Percentiles rank a stretch among this genome's conserved stretches.
Evolutionary conservation across 2,113 vertebrate species (phyloP).

Genomic region (Archilochus colubris): DNA sequence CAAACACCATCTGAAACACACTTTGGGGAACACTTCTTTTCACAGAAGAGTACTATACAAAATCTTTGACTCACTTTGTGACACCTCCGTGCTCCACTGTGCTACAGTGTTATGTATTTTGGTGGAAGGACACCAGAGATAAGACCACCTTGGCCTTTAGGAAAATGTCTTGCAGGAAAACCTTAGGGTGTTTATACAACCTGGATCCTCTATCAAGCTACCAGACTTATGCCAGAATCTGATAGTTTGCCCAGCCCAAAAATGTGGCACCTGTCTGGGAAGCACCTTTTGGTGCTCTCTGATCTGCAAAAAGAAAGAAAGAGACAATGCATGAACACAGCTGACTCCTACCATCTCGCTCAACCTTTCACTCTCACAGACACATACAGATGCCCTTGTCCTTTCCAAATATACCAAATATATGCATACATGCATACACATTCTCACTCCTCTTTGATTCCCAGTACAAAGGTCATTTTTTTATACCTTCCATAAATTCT

Average conservation of each 20-base stretch:
- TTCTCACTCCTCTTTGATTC: neutral
- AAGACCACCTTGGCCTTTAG: rapidly evolving
- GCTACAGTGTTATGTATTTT: rapidly evolving
- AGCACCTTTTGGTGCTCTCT: neutral
- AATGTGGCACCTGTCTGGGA: rapidly evolving
- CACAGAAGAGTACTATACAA: neutral
- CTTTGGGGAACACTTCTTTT: neutral
- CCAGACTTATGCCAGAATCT: neutral
- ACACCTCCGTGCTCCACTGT: rapidly evolving
- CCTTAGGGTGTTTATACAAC: rapidly evolving
- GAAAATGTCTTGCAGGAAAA: neutral
- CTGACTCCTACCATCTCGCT: neutral
- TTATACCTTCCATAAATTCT: neutral
- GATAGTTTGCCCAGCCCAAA: neutral
- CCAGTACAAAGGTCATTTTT: rapidly evolving
- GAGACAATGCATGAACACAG: neutral
- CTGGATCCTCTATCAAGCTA: neutral
- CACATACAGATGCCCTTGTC: neutral
- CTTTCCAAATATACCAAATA: neutral
- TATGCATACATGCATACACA: rapidly evolving
- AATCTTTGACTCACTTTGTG: neutral
- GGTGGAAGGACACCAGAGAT: rapidly evolving
- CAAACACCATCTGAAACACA: neutral
- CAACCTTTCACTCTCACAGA: neutral
- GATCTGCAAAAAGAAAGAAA: neutral